Conservation (phyloP, 2,113 vertebrate species). For the Anoura caudifer region DNA sequence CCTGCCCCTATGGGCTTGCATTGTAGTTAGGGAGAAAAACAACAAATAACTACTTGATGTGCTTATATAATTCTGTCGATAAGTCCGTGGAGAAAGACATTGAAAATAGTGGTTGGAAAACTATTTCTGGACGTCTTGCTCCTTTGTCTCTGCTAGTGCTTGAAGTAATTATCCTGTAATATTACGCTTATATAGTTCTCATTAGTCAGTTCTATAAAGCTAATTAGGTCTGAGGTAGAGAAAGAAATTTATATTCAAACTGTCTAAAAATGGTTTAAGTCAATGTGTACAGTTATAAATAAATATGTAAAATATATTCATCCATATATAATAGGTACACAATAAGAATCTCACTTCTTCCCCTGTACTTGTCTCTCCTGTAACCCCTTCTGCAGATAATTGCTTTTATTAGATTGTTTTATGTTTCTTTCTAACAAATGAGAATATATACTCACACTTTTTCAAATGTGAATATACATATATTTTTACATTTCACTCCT, state of each 20-base stretch:
- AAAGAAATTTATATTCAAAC: background rate
- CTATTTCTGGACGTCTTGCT: background rate
- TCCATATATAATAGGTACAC: background rate
- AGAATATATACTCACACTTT: background rate
- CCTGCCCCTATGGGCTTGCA: background rate
- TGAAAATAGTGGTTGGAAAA: constrained; percentile 11
- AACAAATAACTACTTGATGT: background rate
- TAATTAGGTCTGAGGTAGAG: background rate
- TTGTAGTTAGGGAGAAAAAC: background rate
- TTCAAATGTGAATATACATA: background rate
- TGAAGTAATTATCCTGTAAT: background rate
- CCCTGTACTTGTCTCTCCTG: background rate
- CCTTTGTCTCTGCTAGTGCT: background rate
- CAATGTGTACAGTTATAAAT: constrained; percentile 19
- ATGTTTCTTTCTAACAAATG: constrained; percentile 1
- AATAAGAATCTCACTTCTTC: background rate
- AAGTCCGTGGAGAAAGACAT: background rate
- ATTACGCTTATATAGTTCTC: background rate
- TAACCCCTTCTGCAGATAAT: background rate
- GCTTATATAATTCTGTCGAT: background rate
- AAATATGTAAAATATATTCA: background rate
- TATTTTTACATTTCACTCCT: background rate
- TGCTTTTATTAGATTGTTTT: background rate
- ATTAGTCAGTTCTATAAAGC: background rate
- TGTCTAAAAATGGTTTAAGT: background rate